phyloP scores from a whole-genome alignment of 1,140 invertebrate genomes.

The Calephelis nemesis region DNA sequence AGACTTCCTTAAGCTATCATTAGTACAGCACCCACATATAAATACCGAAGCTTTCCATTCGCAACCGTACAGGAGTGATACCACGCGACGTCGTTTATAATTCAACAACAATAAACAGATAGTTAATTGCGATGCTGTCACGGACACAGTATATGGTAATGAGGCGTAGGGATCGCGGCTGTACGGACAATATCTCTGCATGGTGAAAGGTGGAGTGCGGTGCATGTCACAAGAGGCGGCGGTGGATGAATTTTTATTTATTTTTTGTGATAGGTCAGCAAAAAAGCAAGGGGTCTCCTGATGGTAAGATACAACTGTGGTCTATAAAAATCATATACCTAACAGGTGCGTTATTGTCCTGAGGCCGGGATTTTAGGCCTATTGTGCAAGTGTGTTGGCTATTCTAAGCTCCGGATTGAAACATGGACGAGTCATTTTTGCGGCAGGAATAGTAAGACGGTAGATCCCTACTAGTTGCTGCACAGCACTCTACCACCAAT shows the following conservation, averaged over 20 bases:
- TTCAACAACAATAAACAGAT: constrained; percentile 77
- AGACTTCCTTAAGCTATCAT: background rate
- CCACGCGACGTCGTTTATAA: constrained; percentile 68
- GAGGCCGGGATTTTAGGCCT: too few relatives aligned
- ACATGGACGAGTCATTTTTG: too few relatives aligned
- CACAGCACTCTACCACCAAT: too few relatives aligned
- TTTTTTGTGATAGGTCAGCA: too few relatives aligned
- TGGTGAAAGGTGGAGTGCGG: constrained; percentile 65
- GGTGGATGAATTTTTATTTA: background rate
- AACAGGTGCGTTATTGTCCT: too few relatives aligned
- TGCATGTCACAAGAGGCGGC: constrained; percentile 28
- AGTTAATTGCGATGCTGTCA: constrained; percentile 77
- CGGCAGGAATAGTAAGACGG: too few relatives aligned
- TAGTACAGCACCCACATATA: constrained; percentile 7
- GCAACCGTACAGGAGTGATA: constrained; percentile 62
- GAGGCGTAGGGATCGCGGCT: constrained; percentile 70
- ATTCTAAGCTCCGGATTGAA: too few relatives aligned
- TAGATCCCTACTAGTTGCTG: too few relatives aligned
- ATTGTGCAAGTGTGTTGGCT: too few relatives aligned
- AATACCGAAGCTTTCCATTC: constrained; percentile 38
- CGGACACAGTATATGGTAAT: constrained; percentile 76
- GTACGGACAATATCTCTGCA: constrained; percentile 73
- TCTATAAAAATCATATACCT: too few relatives aligned
- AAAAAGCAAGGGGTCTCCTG: too few relatives aligned
- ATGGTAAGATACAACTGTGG: too few relatives aligned